Percentiles rank a stretch among this genome's conserved stretches.
phyloP scores from a whole-genome alignment of 1,140 invertebrate species.

The Rhagoletis pomonella region DNA sequence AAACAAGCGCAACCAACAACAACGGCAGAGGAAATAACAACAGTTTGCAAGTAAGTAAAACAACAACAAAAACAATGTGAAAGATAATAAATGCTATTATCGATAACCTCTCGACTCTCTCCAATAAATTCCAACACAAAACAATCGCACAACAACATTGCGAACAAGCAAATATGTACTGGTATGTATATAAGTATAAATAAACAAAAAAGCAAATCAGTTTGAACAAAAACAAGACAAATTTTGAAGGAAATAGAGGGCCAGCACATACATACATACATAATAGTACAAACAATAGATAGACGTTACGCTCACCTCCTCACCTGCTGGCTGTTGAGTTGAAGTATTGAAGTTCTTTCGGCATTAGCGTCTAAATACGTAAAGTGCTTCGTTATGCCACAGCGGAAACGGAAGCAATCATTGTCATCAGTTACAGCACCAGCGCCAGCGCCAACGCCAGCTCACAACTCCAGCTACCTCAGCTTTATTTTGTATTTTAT shows the following conservation, averaged over 20 bases:
- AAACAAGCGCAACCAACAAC: too few relatives aligned
- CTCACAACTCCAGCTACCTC: neutral
- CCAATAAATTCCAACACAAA: neutral
- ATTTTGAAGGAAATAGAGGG: neutral
- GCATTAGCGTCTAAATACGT: neutral
- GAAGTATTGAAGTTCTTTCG: neutral
- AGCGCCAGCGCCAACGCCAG: neutral
- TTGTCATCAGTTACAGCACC: neutral
- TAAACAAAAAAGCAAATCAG: neutral
- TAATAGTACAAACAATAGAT: neutral
- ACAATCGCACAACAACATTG: slow-evolving; percentile 5
- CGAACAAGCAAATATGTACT: neutral
- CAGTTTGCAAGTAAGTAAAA: neutral
- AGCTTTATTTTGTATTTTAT: neutral
- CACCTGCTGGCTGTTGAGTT: neutral
- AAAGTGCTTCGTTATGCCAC: neutral
- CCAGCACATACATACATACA: too few relatives aligned
- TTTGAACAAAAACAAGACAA: neutral
- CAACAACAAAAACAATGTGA: slow-evolving; percentile 6
- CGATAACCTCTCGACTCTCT: neutral
- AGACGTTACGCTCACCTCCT: neutral
- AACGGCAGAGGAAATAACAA: neutral
- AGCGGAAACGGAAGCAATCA: slow-evolving; percentile 29
- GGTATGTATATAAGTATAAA: neutral
- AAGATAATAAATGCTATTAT: slow-evolving; percentile 18